These are phyloP conservation scores for Hydrophis major DNA, from an alignment of 2,797 vertebrate species.

Conservation along the genomic window DNA sequence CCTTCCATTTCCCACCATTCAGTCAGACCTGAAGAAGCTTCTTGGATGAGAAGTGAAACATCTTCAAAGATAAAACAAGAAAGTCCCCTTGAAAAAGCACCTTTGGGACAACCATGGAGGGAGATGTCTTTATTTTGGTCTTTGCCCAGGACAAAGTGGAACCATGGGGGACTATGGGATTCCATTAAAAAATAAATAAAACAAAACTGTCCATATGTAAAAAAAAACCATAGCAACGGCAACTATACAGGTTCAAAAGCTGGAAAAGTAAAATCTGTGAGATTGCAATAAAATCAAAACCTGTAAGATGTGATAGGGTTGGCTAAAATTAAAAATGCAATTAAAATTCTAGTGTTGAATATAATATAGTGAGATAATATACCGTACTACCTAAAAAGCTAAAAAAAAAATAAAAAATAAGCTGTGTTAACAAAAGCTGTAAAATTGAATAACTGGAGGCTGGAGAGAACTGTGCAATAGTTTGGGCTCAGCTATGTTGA, in stretches of 20 bases:
- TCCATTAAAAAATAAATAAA: neutral
- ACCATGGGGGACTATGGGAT: neutral
- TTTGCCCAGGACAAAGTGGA: neutral
- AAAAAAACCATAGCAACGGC: neutral
- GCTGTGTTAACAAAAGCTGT: neutral
- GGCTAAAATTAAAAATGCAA: neutral
- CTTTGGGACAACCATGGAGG: no score
- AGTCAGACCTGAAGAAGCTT: no score
- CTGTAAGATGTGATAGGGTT: neutral
- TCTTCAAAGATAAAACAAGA: no score
- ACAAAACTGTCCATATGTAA: neutral
- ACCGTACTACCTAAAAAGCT: neutral
- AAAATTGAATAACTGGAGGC: neutral
- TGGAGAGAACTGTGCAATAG: neutral
- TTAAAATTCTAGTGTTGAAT: neutral
- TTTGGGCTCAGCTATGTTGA: neutral
- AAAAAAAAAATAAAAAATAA: neutral
- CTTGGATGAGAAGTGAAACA: no score
- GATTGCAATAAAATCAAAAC: neutral
- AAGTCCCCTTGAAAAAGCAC: no score
- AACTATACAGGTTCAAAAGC: neutral
- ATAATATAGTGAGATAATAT: neutral
- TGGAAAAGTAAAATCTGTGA: neutral
- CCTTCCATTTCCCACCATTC: no score
- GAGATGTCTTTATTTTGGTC: neutral